These are phyloP conservation scores for Palythoa caribaeorum DNA, from an alignment of 92 coral and sea anemone species.

Conservation along the genomic window DNA sequence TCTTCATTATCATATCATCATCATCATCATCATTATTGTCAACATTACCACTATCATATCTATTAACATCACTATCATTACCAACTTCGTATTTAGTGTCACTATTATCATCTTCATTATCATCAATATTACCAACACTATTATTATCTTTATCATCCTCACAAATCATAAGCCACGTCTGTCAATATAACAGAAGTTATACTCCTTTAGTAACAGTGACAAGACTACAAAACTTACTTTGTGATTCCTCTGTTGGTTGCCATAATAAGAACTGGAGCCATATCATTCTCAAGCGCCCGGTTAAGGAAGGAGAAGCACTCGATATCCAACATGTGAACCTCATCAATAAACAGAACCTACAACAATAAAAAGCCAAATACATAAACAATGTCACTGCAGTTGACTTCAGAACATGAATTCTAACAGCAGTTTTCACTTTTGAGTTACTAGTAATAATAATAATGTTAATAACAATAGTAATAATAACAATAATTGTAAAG, in stretches of 20 bases:
- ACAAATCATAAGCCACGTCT: neutral
- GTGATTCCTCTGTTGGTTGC: constrained; percentile 99
- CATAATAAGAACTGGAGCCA: constrained; percentile 99
- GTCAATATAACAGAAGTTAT: neutral
- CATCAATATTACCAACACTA: neutral
- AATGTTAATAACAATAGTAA: too few relatives aligned
- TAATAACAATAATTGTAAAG: too few relatives aligned
- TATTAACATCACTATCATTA: neutral
- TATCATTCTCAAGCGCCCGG: constrained; percentile 98
- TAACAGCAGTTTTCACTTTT: too few relatives aligned
- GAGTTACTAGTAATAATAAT: too few relatives aligned
- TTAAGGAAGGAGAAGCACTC: constrained; percentile 98
- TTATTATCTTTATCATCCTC: too few relatives aligned
- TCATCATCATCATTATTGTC: neutral
- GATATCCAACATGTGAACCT: constrained; percentile 99
- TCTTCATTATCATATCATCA: neutral
- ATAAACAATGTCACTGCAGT: neutral
- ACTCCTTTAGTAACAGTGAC: neutral
- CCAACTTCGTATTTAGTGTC: neutral
- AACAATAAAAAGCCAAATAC: neutral
- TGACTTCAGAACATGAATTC: neutral
- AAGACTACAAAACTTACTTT: constrained; percentile 67
- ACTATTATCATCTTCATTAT: neutral
- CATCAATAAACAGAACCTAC: constrained; percentile 95
- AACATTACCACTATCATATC: neutral